Evolutionary conservation across 1,140 invertebrate genomes (phyloP).

Genomic region (Periplaneta americana): DNA sequence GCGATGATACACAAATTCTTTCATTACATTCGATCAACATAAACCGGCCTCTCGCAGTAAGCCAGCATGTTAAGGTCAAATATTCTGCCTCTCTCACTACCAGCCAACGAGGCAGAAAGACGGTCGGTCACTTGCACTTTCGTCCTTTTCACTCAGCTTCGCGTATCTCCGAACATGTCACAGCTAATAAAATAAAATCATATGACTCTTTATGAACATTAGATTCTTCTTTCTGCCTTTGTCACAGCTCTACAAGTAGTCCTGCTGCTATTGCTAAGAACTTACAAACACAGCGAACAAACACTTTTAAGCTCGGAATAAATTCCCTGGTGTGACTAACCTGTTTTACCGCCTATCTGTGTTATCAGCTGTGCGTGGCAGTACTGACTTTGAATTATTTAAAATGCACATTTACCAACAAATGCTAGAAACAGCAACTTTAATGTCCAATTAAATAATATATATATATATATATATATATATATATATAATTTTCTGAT

Average conservation of each 20-base stretch:
- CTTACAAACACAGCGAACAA: not conserved
- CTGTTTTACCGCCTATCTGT: not conserved
- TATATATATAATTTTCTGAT: too few relatives aligned
- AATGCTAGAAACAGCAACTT: too few relatives aligned
- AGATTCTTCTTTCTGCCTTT: not conserved
- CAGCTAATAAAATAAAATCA: not conserved
- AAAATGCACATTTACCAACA: too few relatives aligned
- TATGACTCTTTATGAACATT: not conserved
- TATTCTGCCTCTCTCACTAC: not conserved
- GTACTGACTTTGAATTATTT: not conserved
- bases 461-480: too few relatives aligned
- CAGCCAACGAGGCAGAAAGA: not conserved
- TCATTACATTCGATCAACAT: not conserved
- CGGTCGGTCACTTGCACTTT: not conserved
- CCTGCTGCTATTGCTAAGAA: not conserved
- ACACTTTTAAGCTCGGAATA: not conserved
- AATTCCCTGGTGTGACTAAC: not conserved
- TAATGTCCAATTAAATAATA: too few relatives aligned
- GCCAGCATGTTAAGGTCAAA: not conserved
- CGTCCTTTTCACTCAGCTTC: not conserved
- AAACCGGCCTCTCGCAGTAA: not conserved
- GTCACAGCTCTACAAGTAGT: not conserved
- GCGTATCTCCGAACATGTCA: not conserved
- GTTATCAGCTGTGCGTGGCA: not conserved
- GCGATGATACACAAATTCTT: not conserved